Conservation (phyloP, 2,797 vertebrate genomes). For the Hephaestus fuliginosus region DNA sequence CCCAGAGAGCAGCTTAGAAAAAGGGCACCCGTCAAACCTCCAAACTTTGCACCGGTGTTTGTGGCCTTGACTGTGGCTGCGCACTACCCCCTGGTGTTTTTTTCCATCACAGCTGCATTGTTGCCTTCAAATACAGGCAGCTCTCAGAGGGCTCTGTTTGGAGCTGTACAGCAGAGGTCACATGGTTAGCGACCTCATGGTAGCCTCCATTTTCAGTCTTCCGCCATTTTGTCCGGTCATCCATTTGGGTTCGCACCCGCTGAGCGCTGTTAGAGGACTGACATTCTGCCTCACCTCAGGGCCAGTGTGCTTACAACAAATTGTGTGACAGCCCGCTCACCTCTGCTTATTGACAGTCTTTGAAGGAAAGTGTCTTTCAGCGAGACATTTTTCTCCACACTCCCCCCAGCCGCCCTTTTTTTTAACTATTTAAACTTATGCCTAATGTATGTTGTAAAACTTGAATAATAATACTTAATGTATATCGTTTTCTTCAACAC, state of each 20-base stretch:
- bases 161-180: conserved; percentile 47
- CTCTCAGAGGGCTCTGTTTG: conserved; percentile 39
- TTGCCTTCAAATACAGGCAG: conserved; percentile 47
- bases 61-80: conserved; percentile 9
- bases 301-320: conserved; percentile 38
- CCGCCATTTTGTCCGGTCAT: conserved; percentile 54
- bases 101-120: conserved; percentile 67
- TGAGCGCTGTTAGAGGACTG: conserved; percentile 50
- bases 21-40: conserved; percentile 13
- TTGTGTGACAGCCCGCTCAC: conserved; percentile 18
- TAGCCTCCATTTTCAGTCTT: conserved; percentile 44
- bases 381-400: conserved; percentile 8
- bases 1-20: conserved; percentile 12
- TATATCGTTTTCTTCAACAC: no score
- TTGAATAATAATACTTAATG: no score
- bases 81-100: conserved; percentile 54
- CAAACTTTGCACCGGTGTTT: conserved; percentile 35
- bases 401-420: background rate
- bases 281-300: conserved; percentile 43
- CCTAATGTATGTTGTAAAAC: background rate
- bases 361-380: conserved; percentile 38
- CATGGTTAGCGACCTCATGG: conserved; percentile 37
- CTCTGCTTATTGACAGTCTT: conserved; percentile 41
- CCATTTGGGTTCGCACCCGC: conserved; percentile 57
- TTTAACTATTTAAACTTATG: background rate